A percentile compares a stretch with the other conserved stretches of the same genome.
Conservation (phyloP, 2,888 invertebrate species). For the Drosophila borborema region DNA sequence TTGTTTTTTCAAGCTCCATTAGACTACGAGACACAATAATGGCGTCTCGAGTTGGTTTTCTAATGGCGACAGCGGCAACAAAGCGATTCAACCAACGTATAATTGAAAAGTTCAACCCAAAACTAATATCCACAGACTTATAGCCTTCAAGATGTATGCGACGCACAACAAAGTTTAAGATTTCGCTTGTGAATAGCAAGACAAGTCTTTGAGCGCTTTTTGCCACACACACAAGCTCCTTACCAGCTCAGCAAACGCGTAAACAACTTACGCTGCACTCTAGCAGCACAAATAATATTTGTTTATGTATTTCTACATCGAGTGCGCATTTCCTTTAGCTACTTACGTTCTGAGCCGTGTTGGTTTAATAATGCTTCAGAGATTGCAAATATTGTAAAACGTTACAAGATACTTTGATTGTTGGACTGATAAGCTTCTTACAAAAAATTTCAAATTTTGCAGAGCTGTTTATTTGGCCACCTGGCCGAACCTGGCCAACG, state of each 20-base stretch:
- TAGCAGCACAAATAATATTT: constrained; percentile 5
- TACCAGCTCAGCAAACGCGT: background rate
- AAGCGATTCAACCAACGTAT: constrained; percentile 22
- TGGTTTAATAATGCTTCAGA: background rate
- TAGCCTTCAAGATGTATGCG: background rate
- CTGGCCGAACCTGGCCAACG: constrained; percentile 45
- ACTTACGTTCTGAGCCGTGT: background rate
- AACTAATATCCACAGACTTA: constrained; percentile 14
- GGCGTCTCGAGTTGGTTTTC: constrained; percentile 55
- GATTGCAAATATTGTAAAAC: background rate
- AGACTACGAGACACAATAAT: constrained; percentile 61
- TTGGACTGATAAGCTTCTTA: constrained; percentile 17
- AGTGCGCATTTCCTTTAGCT: background rate
- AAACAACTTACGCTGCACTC: background rate
- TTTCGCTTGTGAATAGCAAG: background rate
- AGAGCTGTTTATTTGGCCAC: constrained; percentile 39
- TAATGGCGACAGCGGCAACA: constrained; percentile 55
- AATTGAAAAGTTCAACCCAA: constrained; percentile 37
- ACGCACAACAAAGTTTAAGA: background rate
- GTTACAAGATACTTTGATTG: constrained; percentile 1
- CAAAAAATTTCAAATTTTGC: background rate
- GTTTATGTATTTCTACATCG: constrained; percentile 20
- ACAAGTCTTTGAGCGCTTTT: background rate
- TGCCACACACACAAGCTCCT: background rate
- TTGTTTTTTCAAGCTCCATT: constrained; percentile 68